Base-by-base conservation (phyloP, 2,797 vertebrate genomes). In the Tauraco hartlaubi region DNA sequence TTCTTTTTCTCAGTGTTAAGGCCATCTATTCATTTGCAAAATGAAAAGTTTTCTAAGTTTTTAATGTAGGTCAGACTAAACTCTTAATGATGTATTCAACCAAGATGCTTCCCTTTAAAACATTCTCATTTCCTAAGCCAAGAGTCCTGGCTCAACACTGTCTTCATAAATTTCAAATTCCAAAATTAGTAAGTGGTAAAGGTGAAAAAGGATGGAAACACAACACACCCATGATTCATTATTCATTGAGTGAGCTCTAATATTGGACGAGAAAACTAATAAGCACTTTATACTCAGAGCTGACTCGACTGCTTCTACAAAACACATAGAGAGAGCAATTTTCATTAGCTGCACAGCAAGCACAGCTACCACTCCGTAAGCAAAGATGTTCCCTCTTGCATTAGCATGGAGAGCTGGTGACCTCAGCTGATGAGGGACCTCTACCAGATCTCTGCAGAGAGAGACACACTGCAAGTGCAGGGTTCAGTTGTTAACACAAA, bases 121-220 rank as follows among this genome's bases (percentile, higher is more conserved):
- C 33, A 56, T 49, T 91, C 55, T 75, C 7, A 37, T 78, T 93
- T 91, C 44, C 51, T 64, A 59, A 92, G 69, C 81, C 92, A 96
- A 79, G 35, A 85, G 15, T 16, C 35, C 41, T 88, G 82, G 76
- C 87, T 94, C 76, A 33, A 62, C 0, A 0, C 33, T 76, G 61
- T 56, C 76, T 67, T 85, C 93, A 74, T 44, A 82, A 96, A 90
- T 84, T 78, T 66, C 66, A 88, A 63, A 64, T 66, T 93, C 86
- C 86, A 89, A 93, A 96, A 94, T 94, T 93, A 93, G 82, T 44
- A 91, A 73, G 55, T 71, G 59, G 83, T 56, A 82, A 89, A 94
- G 82, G 76, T 95, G 85, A 92, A 71, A 82, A 93, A 61, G 39
- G 67, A 93, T 44, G 48, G 93, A 94, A 92, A 88, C 46, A 48